Conservation (phyloP, 1,140 invertebrate genomes). For the Coenobita brevimanus region DNA sequence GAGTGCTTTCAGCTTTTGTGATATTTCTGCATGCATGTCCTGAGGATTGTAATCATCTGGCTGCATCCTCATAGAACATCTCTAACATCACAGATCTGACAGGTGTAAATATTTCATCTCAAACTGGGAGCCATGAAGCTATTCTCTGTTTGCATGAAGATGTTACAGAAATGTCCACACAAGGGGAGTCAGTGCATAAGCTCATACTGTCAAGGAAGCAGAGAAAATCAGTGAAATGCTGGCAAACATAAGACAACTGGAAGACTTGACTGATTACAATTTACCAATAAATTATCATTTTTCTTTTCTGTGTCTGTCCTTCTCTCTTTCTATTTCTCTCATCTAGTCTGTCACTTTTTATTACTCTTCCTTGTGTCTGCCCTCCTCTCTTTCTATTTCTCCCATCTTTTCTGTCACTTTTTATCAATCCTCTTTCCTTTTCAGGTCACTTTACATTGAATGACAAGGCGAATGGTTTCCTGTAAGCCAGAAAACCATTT, state of each 20-base stretch:
- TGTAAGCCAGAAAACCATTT: too few species aligned
- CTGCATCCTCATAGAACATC: slow-evolving; percentile 45
- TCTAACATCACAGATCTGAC: slow-evolving; percentile 65
- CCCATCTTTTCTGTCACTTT: too few species aligned
- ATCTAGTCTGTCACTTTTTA: too few species aligned
- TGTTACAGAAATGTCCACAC: neutral
- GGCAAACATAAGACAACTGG: neutral
- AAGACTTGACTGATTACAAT: slow-evolving; percentile 8
- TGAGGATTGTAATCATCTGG: slow-evolving; percentile 32
- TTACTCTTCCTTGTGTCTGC: too few species aligned
- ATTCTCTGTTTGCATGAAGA: neutral
- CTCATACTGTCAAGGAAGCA: neutral
- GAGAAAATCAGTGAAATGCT: neutral
- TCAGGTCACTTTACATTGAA: too few species aligned
- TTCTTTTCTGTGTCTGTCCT: too few species aligned
- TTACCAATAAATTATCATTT: too few species aligned
- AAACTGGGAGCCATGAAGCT: slow-evolving; percentile 35
- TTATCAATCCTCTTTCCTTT: too few species aligned
- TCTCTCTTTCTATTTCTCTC: too few species aligned
- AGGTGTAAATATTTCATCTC: slow-evolving; percentile 48
- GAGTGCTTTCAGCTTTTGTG: too few species aligned
- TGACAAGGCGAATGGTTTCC: too few species aligned
- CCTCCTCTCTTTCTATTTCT: too few species aligned
- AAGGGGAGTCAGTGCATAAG: neutral
- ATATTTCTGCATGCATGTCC: neutral